Percentiles rank a stretch among this genome's conserved stretches.
phyloP scores from a whole-genome alignment of 2,113 vertebrate genomes.

The Poeciliopsis occidentalis region DNA sequence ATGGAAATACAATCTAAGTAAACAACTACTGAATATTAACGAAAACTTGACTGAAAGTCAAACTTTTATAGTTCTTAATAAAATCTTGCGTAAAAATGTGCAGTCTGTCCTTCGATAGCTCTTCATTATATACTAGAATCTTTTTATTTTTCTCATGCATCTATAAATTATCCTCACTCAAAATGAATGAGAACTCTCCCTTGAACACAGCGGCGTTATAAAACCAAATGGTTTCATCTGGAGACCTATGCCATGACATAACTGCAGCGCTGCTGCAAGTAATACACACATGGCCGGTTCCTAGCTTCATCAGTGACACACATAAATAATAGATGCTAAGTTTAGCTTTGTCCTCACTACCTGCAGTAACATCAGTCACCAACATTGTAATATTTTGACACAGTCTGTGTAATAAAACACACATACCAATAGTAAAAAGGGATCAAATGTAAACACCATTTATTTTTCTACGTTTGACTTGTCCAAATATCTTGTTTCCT shows the following conservation, averaged over 20 bases:
- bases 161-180: background rate
- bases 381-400: background rate
- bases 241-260: background rate
- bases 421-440: slow-evolving; percentile 1
- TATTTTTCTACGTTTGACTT: slow-evolving; percentile 61
- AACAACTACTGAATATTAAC: too few species aligned
- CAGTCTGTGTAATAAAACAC: background rate
- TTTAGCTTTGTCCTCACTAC: slow-evolving; percentile 13
- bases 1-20: background rate
- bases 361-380: slow-evolving; percentile 13
- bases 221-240: background rate
- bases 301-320: slow-evolving; percentile 11
- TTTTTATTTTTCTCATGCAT: background rate
- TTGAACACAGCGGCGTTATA: background rate
- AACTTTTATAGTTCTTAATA: too few species aligned
- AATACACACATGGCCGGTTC: background rate
- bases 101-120: too few species aligned
- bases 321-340: slow-evolving; percentile 38
- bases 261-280: slow-evolving; percentile 16
- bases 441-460: slow-evolving; percentile 55
- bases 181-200: background rate
- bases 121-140: background rate
- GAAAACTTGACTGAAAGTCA: too few species aligned
- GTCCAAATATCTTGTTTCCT: slow-evolving; percentile 50
- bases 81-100: too few species aligned